phyloP scores from a whole-genome alignment of 1,140 invertebrate genomes.

The Bombus difficillimus region DNA sequence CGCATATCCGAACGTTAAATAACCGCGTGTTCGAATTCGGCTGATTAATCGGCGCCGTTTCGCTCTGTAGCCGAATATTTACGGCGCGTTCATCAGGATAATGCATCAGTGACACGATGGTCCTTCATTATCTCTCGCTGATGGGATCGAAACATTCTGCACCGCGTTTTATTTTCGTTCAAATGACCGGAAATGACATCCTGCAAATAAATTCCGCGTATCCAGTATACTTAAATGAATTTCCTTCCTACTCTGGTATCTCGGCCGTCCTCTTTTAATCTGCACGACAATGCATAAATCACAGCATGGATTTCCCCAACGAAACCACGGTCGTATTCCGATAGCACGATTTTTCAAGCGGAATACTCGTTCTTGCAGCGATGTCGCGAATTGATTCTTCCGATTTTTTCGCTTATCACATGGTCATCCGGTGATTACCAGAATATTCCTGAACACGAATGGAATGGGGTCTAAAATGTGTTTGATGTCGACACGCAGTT shows the following conservation, averaged over 20 bases:
- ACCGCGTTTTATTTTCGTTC: slow-evolving; percentile 11
- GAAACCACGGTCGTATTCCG: neutral
- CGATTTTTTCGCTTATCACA: slow-evolving; percentile 22
- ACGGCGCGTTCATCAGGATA: slow-evolving; percentile 44
- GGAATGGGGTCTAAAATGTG: slow-evolving; percentile 52
- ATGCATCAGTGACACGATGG: slow-evolving; percentile 36
- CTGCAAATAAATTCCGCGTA: neutral
- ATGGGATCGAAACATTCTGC: slow-evolving; percentile 25
- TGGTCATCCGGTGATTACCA: slow-evolving; percentile 41
- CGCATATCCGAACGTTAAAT: slow-evolving; percentile 46
- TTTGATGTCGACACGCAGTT: slow-evolving; percentile 50
- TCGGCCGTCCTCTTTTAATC: neutral
- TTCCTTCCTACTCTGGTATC: neutral
- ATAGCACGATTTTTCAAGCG: neutral
- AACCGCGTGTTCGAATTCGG: slow-evolving; percentile 24
- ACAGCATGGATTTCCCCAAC: neutral
- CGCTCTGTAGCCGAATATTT: slow-evolving; percentile 38
- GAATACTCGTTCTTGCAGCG: neutral
- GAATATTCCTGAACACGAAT: slow-evolving; percentile 10
- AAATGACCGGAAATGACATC: neutral
- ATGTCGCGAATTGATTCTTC: slow-evolving; percentile 36
- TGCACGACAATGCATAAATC: neutral
- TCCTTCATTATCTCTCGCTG: slow-evolving; percentile 21
- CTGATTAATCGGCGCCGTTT: slow-evolving; percentile 43
- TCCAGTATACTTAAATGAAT: neutral